Base-by-base conservation (phyloP, 2,113 vertebrate genomes). In the Hippocampus zosterae region DNA sequence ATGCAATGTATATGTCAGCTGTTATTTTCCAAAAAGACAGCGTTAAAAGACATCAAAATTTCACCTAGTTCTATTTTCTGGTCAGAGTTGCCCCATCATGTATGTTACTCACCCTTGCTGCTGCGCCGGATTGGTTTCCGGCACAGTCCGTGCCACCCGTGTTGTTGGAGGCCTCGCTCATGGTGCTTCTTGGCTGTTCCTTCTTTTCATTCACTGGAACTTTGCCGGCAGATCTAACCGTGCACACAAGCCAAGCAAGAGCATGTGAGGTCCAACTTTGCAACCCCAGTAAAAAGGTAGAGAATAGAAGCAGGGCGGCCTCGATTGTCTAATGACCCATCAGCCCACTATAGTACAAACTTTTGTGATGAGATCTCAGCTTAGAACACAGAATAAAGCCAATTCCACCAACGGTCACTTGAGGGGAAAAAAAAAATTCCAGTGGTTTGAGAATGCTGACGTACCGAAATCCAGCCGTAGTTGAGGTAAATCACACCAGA, bases 111-210 rank as follows among this genome's bases (percentile, higher is more conserved):
- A 98, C 96, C 90, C 96, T 93, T 87, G 90, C 93, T 75, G 93
- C 88, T 27, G 96, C 95, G 84, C 95, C 97, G 84, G 93, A 84
- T 21, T 94, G 91, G 86, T 95, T 93, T 57, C 85, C 87, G 13
- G 92, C 82, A 33, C 94, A 93, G 88, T 96, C 95, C 10, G 94
- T 93, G 88, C 65, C 90, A 83, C 88, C 88, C 0, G 91, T 95
- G 89, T 94, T 95, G 92, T 95, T 97, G 67, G 94, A 92, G 76
- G 94, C 93, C 88, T 99, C 97, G 67, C 93, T 96, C 85, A 95
- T 93, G 93, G 94, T 91, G 92, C 92, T 96, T 68, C 92, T 65
- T 27, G 94, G 92, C 63, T 93, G 91, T 42, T 96, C 95, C 87
- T 96, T 97, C 87, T 95, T 97, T 77, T 98, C 96, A 89, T 94